phyloP scores from a whole-genome alignment of 2,888 invertebrate species.

The Polyommatus icarus region DNA sequence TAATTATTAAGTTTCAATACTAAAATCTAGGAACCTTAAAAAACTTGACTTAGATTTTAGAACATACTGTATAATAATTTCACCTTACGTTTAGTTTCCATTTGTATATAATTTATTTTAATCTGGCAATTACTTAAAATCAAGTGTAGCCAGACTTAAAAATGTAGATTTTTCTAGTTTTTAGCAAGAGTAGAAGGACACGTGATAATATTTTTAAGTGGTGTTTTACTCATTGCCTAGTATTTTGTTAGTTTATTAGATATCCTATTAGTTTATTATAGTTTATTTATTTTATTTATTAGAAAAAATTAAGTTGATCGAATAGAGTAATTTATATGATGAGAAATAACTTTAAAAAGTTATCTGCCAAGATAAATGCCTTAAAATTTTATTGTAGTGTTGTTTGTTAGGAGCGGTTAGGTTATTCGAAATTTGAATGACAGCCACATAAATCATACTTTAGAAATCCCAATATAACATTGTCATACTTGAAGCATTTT shows the following conservation, averaged over 20 bases:
- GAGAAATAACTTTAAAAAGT: slow-evolving; percentile 22
- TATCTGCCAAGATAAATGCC: slow-evolving; percentile 28
- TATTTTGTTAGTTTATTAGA: not conserved
- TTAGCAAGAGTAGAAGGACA: slow-evolving; percentile 4
- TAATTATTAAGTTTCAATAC: not conserved
- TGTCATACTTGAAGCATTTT: not conserved
- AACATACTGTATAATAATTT: slow-evolving; percentile 10
- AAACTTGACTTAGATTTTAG: not conserved
- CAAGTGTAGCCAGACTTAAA: not conserved
- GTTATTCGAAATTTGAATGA: not conserved
- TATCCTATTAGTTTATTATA: slow-evolving; percentile 5
- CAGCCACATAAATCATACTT: not conserved
- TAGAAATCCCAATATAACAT: not conserved
- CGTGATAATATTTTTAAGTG: slow-evolving; percentile 17
- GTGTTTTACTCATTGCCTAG: slow-evolving; percentile 1
- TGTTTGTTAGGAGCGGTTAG: slow-evolving; percentile 10
- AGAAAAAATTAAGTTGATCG: slow-evolving; percentile 14
- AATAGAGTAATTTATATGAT: slow-evolving; percentile 18
- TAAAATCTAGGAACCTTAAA: not conserved
- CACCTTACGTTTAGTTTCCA: not conserved
- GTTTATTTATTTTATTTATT: slow-evolving; percentile 23
- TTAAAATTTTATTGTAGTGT: slow-evolving; percentile 21
- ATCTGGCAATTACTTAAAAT: not conserved
- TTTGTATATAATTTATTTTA: not conserved
- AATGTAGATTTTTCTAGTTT: not conserved